Evolutionary conservation across 1,140 invertebrate species (phyloP).

Genomic region (Cyclargus thomasi): DNA sequence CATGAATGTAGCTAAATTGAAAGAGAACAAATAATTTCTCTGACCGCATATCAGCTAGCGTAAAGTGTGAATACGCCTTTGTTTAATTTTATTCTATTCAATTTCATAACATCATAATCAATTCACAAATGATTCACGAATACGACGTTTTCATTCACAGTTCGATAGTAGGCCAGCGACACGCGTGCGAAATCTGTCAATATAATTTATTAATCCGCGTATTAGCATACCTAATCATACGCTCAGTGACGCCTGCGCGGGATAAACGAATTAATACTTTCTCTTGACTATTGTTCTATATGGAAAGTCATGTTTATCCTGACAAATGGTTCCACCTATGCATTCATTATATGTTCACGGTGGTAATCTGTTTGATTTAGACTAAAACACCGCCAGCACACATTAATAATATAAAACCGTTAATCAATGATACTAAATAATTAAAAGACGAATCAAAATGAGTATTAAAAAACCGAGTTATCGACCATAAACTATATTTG

Average conservation of each 20-base stretch:
- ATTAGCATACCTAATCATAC: conserved; percentile 14
- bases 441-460: neutral
- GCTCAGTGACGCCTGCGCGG: neutral
- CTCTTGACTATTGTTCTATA: neutral
- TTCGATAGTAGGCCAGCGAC: conserved; percentile 2
- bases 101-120: neutral
- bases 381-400: too few species aligned
- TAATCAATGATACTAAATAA: too few species aligned
- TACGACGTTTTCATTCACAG: conserved; percentile 1
- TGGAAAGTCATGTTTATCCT: neutral
- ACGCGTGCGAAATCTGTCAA: neutral
- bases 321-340: neutral
- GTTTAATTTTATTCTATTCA: neutral
- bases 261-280: conserved; percentile 5
- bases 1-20: too few species aligned
- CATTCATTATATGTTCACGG: too few species aligned
- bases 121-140: neutral
- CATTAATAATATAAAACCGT: too few species aligned
- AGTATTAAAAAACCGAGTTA: neutral
- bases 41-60: neutral
- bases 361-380: too few species aligned
- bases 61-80: neutral
- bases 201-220: conserved; percentile 6
- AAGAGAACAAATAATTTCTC: neutral
- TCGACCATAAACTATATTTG: neutral